Conservation (phyloP, 2,113 vertebrate species). For the Gasterosteus aculeatus region DNA sequence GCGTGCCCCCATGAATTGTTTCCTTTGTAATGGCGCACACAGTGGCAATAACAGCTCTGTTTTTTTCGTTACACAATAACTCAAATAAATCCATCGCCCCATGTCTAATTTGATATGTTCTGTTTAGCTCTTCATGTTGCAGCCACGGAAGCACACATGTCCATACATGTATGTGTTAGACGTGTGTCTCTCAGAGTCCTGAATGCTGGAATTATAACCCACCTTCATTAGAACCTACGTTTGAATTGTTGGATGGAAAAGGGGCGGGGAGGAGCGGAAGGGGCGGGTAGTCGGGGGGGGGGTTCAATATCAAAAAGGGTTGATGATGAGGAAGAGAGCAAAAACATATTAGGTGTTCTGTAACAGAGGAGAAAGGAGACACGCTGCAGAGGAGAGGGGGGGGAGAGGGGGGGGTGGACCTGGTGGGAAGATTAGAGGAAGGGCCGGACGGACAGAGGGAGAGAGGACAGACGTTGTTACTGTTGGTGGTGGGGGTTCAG, state of each 20-base stretch:
- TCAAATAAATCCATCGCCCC: constrained; percentile 68
- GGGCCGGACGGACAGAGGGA: constrained; percentile 46
- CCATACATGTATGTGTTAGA: constrained; percentile 19
- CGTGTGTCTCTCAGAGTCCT: constrained; percentile 25
- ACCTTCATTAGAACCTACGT: constrained; percentile 71
- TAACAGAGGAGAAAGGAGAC: constrained; percentile 51
- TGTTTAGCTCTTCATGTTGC: constrained; percentile 12
- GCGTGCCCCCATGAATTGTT: constrained; percentile 68
- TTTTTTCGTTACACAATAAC: constrained; percentile 75
- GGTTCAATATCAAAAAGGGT: constrained; percentile 25
- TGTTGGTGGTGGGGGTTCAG: constrained; percentile 65
- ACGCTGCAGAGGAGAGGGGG: constrained; percentile 52
- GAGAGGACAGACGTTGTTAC: constrained; percentile 60
- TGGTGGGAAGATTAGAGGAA: constrained; percentile 69
- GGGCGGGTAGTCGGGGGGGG: neutral
- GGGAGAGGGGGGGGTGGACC: constrained; percentile 9
- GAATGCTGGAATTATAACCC: constrained; percentile 52
- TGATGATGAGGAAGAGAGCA: constrained; percentile 52
- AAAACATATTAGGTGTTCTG: constrained; percentile 48
- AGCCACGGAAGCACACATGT: constrained; percentile 22
- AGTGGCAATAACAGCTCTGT: constrained; percentile 62
- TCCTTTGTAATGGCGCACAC: constrained; percentile 69
- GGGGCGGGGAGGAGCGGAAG: neutral
- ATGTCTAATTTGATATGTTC: constrained; percentile 62
- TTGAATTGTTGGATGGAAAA: constrained; percentile 57